Percentiles rank a stretch among this genome's conserved stretches.
phyloP scores from a whole-genome alignment of 2,888 invertebrate species.

The Parnassius mnemosyne region DNA sequence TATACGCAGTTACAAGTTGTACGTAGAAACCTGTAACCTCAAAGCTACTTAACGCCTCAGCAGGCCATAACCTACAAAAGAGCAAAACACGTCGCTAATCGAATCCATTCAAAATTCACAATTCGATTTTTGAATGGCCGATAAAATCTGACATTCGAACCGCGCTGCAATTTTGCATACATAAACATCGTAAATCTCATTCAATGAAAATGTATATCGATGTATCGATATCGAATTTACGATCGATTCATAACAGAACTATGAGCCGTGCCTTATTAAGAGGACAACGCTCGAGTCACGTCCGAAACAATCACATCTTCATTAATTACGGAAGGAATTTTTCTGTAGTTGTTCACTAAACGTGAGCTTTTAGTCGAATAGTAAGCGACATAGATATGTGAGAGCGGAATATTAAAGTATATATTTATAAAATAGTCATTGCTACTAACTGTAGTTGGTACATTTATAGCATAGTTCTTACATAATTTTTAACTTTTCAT shows the following conservation, averaged over 20 bases:
- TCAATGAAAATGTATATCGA: slow-evolving; percentile 70
- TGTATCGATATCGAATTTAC: slow-evolving; percentile 63
- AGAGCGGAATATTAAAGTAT: slow-evolving; percentile 1
- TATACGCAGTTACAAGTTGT: slow-evolving; percentile 1
- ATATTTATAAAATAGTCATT: not conserved
- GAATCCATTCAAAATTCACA: slow-evolving; percentile 56
- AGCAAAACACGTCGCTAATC: slow-evolving; percentile 57
- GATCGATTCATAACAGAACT: slow-evolving; percentile 61
- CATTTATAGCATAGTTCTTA: no score
- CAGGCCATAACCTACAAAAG: slow-evolving; percentile 41
- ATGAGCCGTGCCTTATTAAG: slow-evolving; percentile 53
- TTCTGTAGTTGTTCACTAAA: slow-evolving; percentile 41
- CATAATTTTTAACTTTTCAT: no score
- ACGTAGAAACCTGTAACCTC: not conserved
- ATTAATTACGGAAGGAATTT: slow-evolving; percentile 73
- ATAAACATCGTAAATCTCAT: slow-evolving; percentile 75
- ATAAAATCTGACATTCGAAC: slow-evolving; percentile 70
- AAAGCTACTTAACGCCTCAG: slow-evolving; percentile 45
- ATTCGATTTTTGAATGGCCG: slow-evolving; percentile 66
- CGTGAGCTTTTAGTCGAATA: slow-evolving; percentile 39
- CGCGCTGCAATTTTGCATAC: slow-evolving; percentile 68
- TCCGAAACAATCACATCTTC: slow-evolving; percentile 72
- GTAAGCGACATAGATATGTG: slow-evolving; percentile 33
- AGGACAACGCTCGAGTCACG: slow-evolving; percentile 60
- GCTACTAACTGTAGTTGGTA: no score